Evolutionary conservation across 2,113 vertebrate genomes (phyloP), one percentile per base, ranked within the genome.

Genomic region (Aix galericulata): DNA sequence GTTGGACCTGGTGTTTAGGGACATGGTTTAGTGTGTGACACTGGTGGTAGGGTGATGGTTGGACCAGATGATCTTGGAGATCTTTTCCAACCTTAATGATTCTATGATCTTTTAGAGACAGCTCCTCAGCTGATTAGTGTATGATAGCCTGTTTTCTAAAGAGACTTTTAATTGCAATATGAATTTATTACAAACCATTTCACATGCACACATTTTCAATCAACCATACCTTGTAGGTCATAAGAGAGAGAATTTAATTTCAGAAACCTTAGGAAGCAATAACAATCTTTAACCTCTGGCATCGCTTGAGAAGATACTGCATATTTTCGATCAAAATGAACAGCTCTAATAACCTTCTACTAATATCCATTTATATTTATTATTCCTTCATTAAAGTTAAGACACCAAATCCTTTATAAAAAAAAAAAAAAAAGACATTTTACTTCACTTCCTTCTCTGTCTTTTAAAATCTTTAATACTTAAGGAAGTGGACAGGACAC

Each of bases 221-320:
- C 85, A 92, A 26, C 85, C 88, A 92, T 36, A 88, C 52, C 77
- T 96, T 83, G 82, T 55, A 75, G 78, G 82, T 93, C 80, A 38
- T 73, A 91, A 86, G 69, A 96, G 72, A 78, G 29, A 85, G 79
- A 96, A 93, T 93, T 96, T 94, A 71, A 83, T 94, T 95, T 94
- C 29, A 29, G 82, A 89, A 86, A 78, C 82, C 68, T 88, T 92
- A 86, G 88, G 67, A 93, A 85, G 86, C 34, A 94, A 75, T 80
- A 93, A 96, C 91, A 92, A 92, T 96, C 88, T 92, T 96, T 96
- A 96, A 96, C 86, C 83, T 83, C 76, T 95, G 85, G 77, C 73
- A 91, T 38, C 46, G 62, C 86, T 59, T 7, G 8, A 88, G 82
- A 91, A 94, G 95, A 95, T 27, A 75, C 9, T 77, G 53, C 11